Conservation (phyloP, 2,888 invertebrate species). For the Arenicola marina region DNA sequence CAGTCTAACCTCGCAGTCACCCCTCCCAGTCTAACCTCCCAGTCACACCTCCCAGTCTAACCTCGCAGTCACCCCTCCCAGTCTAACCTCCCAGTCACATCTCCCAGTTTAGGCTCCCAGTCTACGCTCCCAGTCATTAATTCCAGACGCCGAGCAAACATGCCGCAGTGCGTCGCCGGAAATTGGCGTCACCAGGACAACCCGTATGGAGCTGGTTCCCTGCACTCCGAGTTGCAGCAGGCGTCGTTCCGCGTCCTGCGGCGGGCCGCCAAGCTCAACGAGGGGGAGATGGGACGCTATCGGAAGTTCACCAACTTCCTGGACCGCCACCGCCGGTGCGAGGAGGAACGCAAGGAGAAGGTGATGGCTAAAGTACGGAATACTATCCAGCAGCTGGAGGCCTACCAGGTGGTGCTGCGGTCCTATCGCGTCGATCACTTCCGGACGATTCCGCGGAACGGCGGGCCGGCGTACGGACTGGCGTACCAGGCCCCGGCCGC, state of each 20-base stretch:
- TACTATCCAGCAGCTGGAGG: constrained; percentile 1
- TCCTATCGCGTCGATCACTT: constrained; percentile 3
- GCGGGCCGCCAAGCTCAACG: constrained; percentile 4
- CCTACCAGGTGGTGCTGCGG: background rate
- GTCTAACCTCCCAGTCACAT: no score
- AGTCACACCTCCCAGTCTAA: no score
- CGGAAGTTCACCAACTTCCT: background rate
- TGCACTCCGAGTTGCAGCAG: background rate
- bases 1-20: no score
- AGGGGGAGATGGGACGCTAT: background rate
- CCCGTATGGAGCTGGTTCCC: constrained; percentile 8
- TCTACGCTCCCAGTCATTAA: no score
- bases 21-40: no score
- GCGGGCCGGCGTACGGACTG: background rate
- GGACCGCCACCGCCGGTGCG: background rate
- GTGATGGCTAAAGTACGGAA: background rate
- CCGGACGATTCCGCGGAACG: constrained; percentile 2
- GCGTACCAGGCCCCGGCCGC: background rate
- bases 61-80: no score
- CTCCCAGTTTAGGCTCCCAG: no score
- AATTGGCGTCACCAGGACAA: background rate
- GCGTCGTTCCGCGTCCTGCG: background rate
- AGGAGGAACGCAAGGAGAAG: background rate
- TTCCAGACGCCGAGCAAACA: no score
- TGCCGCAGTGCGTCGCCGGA: no score